Conservation (phyloP, 2,888 invertebrate species). For the Caenorhabditis sp. region DNA sequence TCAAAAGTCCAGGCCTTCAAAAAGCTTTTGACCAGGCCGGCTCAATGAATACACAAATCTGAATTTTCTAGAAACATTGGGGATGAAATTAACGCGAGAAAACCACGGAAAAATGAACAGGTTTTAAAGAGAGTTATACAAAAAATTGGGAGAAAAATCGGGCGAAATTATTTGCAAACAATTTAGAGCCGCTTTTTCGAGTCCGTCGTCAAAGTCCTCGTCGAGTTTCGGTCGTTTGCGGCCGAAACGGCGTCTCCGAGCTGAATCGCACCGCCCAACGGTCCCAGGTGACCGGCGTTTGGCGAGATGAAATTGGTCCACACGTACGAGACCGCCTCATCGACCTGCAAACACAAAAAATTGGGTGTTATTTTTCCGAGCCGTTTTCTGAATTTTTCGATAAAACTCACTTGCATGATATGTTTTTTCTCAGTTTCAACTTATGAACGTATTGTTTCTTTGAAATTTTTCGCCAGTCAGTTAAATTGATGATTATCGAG, state of each 20-base stretch:
- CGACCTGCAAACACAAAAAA: slow-evolving; percentile 82
- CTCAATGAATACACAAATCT: not conserved
- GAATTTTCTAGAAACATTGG: not conserved
- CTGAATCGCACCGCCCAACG: slow-evolving; percentile 67
- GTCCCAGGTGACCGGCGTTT: slow-evolving; percentile 65
- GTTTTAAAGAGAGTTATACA: not conserved
- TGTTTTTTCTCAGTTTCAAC: too few relatives aligned
- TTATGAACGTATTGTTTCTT: too few relatives aligned
- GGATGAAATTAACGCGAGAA: not conserved
- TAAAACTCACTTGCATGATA: not conserved
- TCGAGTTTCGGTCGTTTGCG: slow-evolving; percentile 20
- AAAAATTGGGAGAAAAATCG: slow-evolving; percentile 3
- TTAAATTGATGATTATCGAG: not conserved
- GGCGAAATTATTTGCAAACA: too few relatives aligned
- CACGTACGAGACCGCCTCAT: slow-evolving; percentile 88
- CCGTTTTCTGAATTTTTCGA: not conserved
- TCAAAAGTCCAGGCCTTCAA: too few relatives aligned
- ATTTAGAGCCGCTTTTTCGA: slow-evolving; percentile 4
- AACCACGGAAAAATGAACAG: not conserved
- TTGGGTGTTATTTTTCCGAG: not conserved
- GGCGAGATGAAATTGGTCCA: slow-evolving; percentile 86
- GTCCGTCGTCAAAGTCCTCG: slow-evolving; percentile 1
- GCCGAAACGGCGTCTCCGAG: slow-evolving; percentile 49
- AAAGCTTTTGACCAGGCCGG: too few relatives aligned
- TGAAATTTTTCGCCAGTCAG: too few relatives aligned